Evolutionary conservation across 37 sponge, comb jelly and placozoan genomes (phyloP).

Genomic region (Halichondria panicea): DNA sequence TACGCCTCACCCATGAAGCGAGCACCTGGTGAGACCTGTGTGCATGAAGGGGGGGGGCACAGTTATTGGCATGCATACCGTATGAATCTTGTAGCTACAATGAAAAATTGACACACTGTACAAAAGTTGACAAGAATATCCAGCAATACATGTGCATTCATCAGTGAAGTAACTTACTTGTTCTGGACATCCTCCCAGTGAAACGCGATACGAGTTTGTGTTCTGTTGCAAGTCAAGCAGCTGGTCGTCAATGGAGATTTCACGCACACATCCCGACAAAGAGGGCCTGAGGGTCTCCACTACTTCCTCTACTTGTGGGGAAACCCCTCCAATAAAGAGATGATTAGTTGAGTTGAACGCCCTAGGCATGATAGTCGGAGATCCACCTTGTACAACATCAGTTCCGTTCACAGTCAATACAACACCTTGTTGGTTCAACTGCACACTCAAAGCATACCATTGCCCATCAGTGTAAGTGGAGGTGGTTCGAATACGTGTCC

Average conservation of each 20-base stretch:
- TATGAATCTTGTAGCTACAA: no score
- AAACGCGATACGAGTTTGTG: neutral
- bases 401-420: conserved; percentile 8
- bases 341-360: neutral
- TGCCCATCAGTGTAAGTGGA: conserved; percentile 7
- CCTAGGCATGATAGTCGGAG: neutral
- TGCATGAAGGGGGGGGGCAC: neutral
- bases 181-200: conserved; percentile 35
- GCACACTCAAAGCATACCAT: conserved; percentile 16
- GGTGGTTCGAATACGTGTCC: neutral
- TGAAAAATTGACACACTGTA: no score
- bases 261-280: conserved; percentile 47
- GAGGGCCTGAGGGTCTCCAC: neutral
- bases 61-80: no score
- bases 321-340: conserved; percentile 34
- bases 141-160: no score
- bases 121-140: no score
- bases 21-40: conserved; percentile 31
- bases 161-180: no score
- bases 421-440: neutral
- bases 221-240: neutral
- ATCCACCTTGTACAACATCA: neutral
- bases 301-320: neutral
- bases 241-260: conserved; percentile 10
- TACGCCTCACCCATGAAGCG: conserved; percentile 62